Evolutionary conservation across 2,113 vertebrate species (phyloP).

Genomic region (Psammodynastes pulverulentus): DNA sequence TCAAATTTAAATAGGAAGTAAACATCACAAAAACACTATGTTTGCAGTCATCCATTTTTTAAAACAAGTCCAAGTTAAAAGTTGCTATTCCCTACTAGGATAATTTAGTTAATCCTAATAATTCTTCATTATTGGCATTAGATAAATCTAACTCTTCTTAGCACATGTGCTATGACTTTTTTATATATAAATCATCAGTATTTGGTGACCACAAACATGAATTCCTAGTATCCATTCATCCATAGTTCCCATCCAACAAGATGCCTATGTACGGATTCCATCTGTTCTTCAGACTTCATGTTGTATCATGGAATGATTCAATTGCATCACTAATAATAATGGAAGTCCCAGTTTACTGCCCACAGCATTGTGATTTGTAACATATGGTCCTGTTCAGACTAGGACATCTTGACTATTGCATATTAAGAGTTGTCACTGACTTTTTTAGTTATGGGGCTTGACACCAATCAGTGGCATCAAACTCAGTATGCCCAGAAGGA

Average conservation of each 20-base stretch:
- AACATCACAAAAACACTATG: neutral
- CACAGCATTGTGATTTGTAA: neutral
- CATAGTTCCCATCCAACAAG: neutral
- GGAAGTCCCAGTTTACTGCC: neutral
- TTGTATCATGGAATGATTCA: neutral
- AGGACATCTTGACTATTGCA: neutral
- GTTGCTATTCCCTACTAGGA: neutral
- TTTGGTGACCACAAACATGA: neutral
- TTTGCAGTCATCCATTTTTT: neutral
- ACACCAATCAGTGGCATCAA: slow-evolving; percentile 48
- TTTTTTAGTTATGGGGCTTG: slow-evolving; percentile 42
- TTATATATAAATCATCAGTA: neutral
- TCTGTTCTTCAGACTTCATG: neutral
- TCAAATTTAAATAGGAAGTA: neutral
- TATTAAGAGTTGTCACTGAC: slow-evolving; percentile 23
- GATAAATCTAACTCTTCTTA: neutral
- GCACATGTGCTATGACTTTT: neutral
- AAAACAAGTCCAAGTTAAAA: neutral
- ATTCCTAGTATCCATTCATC: neutral
- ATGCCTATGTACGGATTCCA: neutral
- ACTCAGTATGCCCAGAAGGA: slow-evolving; percentile 28
- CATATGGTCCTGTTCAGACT: neutral
- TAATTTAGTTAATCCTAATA: neutral
- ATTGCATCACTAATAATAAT: neutral
- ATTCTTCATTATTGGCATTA: neutral